Evolutionary conservation across 1,140 invertebrate species (phyloP).

Genomic region (Drosophila ambigua): DNA sequence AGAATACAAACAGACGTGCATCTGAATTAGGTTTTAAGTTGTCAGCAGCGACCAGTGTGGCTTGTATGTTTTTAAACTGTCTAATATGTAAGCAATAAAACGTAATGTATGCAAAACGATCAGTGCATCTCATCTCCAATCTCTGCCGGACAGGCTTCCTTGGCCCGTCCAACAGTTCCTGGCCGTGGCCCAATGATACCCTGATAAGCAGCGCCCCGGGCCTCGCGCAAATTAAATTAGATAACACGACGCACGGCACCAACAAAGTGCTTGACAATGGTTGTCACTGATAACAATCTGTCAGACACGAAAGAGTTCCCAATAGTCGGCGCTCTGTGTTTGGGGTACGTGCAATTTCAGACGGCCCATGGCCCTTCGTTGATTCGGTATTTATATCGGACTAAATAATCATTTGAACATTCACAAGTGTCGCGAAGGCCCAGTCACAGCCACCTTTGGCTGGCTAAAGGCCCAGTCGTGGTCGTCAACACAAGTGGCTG

Average conservation of each 20-base stretch:
- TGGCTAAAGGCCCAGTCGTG: not conserved
- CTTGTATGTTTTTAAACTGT: constrained; percentile 59
- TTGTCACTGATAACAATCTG: constrained; percentile 70
- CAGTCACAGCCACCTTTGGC: constrained; percentile 14
- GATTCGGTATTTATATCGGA: constrained; percentile 19
- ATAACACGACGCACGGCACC: constrained; percentile 48
- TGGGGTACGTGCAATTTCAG: constrained; percentile 70
- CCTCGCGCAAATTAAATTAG: constrained; percentile 71
- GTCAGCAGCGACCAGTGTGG: constrained; percentile 52
- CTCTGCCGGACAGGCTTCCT: constrained; percentile 3
- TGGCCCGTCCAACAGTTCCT: constrained; percentile 37
- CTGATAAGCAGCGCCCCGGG: constrained; percentile 19
- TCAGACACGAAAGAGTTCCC: constrained; percentile 44
- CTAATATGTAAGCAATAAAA: constrained; percentile 76
- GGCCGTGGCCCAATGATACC: constrained; percentile 28
- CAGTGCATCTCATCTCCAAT: constrained; percentile 18
- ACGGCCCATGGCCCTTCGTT: constrained; percentile 46
- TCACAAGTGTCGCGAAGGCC: constrained; percentile 15
- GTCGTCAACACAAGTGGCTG: constrained; percentile 31
- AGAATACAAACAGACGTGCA: constrained; percentile 73
- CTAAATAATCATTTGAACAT: constrained; percentile 42
- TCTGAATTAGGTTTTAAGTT: constrained; percentile 76
- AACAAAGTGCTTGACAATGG: constrained; percentile 43
- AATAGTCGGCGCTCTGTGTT: constrained; percentile 41
- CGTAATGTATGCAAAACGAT: constrained; percentile 47